Evolutionary conservation across 2,888 invertebrate genomes (phyloP).

Genomic region (Neoscelio sp.): DNA sequence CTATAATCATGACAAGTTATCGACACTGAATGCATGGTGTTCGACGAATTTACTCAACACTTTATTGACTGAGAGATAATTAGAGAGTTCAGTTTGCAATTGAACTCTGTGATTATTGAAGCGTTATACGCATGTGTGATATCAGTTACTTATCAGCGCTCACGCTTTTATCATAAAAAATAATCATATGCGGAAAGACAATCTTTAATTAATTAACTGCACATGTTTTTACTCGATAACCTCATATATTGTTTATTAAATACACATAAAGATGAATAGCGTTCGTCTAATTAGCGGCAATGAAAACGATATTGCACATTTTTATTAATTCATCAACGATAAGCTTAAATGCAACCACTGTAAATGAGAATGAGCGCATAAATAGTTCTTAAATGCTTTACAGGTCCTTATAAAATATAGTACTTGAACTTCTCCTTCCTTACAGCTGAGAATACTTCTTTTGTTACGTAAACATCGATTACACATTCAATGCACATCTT

Average conservation of each 20-base stretch:
- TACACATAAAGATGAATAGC: background rate
- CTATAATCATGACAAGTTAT: no score
- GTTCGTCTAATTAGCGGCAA: background rate
- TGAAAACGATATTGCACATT: background rate
- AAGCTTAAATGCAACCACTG: no score
- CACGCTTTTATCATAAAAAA: background rate
- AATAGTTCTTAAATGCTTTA: no score
- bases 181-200: no score
- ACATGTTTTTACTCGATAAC: background rate
- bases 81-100: background rate
- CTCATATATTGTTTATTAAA: background rate
- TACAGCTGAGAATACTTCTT: constrained; percentile 10
- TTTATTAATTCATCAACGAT: no score
- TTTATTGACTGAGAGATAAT: background rate
- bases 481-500: constrained; percentile 6
- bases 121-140: background rate
- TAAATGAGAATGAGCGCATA: no score
- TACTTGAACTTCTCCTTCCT: no score
- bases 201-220: background rate
- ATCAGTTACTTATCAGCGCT: background rate
- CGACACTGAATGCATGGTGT: background rate
- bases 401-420: no score
- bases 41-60: background rate
- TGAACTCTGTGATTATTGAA: background rate
- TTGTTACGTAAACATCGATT: constrained; percentile 12